A percentile compares a stretch with the other conserved stretches of the same genome.
Conservation (phyloP, 1,140 invertebrate species). For the Rhagoletis zephyria region DNA sequence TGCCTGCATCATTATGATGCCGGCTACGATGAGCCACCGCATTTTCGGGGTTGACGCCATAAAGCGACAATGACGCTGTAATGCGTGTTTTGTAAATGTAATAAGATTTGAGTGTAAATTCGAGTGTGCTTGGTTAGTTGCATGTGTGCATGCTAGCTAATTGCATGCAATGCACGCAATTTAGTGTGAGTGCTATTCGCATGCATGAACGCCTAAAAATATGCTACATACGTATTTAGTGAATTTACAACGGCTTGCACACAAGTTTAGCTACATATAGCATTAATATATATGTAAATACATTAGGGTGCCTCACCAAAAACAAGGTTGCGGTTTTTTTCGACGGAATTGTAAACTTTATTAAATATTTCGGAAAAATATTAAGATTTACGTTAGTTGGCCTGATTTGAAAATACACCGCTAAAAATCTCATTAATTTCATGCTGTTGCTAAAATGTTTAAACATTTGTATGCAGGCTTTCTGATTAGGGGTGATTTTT, state of each 20-base stretch:
- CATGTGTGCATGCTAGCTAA: slow-evolving; percentile 4
- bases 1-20: neutral
- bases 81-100: slow-evolving; percentile 48
- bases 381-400: too few species aligned
- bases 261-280: neutral
- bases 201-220: slow-evolving; percentile 47
- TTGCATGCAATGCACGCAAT: slow-evolving; percentile 52
- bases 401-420: too few species aligned
- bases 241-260: neutral
- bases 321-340: too few species aligned
- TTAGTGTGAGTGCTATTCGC: slow-evolving; percentile 51
- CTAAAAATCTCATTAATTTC: too few species aligned
- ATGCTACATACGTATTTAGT: neutral
- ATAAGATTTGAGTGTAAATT: neutral
- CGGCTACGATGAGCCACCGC: slow-evolving; percentile 5
- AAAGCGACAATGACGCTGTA: slow-evolving; percentile 44
- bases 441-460: too few species aligned
- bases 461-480: too few species aligned
- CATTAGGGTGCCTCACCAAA: too few species aligned
- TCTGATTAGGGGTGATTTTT: too few species aligned
- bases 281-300: neutral
- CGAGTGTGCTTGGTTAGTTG: neutral
- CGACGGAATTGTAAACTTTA: too few species aligned
- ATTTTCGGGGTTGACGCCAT: slow-evolving; percentile 13
- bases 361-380: too few species aligned